Evolutionary conservation across 2,888 invertebrate genomes (phyloP), one percentile per base, ranked within the genome.

Genomic region (Rhingia rostrata): DNA sequence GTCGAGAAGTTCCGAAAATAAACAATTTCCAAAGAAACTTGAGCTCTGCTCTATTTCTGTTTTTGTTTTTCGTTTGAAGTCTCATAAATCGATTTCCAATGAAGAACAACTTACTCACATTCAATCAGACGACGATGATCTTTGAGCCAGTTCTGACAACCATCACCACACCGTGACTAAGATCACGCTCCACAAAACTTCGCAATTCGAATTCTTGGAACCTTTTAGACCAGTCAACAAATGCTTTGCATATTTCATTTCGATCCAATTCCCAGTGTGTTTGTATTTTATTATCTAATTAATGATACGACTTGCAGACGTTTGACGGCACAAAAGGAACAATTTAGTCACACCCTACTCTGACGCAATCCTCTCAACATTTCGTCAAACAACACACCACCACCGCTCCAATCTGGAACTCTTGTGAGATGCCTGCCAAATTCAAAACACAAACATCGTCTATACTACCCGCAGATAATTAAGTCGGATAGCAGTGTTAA

Each of bases 281-380:
- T n/a, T 63, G 63, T 70, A 51, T 66, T 53, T 73, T 56, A 72
- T 73, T 72, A 73, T 83, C 73, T 53, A 64, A 74, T 73, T 73
- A 73, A 83, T 66, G 78, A 54, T 53, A 43, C 61, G 41, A 58
- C 64, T 70, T 69, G 32, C 61, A 74, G 64, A 60, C 30, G 53
- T 56, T 67, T 61, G 49, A 49, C 77, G 33, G 60, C 64, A 49
- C 49, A 75, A 22, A 66, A 54, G 22, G 33, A 61, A 53, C 70
- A 63, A 49, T 73, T 83, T 63, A 67, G 84, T 79, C 84, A 79
- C 84, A 84, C 84, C 84, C 79, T 64, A 53, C 43, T 84, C 79
- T 84, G 83, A 79, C 83, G 83, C 74, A 84, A 84, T 22, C 7
- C 32, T 35, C 32, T 35, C 47, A 45, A 53, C 37, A 66, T 72